Percentiles rank a stretch among this genome's conserved stretches.
Evolutionary conservation across 2,888 invertebrate genomes (phyloP).

Genomic region (Pseudococcus jackbeardsleyi): DNA sequence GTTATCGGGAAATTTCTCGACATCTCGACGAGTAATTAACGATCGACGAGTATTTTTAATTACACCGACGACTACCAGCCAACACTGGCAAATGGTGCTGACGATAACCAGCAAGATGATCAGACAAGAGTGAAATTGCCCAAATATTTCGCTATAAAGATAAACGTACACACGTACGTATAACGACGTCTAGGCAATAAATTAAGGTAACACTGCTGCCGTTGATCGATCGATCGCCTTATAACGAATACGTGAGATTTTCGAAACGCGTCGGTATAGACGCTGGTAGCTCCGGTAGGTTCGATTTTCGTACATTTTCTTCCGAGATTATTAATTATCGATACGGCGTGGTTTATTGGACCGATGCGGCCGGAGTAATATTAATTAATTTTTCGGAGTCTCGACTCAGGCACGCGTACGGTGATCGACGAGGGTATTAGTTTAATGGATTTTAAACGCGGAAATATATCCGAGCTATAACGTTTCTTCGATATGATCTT

Average conservation of each 20-base stretch:
- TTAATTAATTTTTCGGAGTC: slow-evolving; percentile 5
- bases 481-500: neutral
- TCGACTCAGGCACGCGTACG: neutral
- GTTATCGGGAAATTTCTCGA: no score
- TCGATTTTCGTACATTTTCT: neutral
- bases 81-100: neutral
- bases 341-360: neutral
- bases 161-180: neutral
- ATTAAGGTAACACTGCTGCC: neutral
- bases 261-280: neutral
- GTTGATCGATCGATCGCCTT: neutral
- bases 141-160: slow-evolving; percentile 6
- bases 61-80: neutral
- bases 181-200: neutral
- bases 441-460: neutral
- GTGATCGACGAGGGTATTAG: neutral
- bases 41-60: neutral
- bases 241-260: neutral
- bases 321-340: neutral
- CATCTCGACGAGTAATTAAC: no score
- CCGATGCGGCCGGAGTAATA: neutral
- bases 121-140: neutral
- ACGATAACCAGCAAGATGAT: neutral
- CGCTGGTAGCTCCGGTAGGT: no score
- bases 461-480: neutral